phyloP scores from a whole-genome alignment of 2,797 vertebrate species.

The Psittacula derbiana region DNA sequence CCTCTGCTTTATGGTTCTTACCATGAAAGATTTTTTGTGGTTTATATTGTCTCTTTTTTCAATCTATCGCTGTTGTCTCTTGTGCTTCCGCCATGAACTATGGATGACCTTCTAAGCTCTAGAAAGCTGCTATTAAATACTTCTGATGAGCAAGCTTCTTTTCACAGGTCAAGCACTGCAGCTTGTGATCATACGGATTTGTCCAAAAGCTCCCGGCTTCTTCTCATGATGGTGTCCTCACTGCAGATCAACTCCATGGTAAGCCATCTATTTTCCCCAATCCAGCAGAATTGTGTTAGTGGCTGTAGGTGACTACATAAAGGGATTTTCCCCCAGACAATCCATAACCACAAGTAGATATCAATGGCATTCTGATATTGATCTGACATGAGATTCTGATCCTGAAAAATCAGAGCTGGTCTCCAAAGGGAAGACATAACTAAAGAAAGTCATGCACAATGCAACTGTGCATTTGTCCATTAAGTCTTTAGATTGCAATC shows the following conservation, averaged over 20 bases:
- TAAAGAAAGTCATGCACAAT: neutral
- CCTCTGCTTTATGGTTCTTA: neutral
- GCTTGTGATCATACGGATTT: neutral
- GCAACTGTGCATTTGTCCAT: neutral
- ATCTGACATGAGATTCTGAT: neutral
- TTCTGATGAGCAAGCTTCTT: neutral
- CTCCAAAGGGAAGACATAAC: neutral
- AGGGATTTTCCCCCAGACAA: neutral
- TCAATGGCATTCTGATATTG: neutral
- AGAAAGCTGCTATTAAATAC: neutral
- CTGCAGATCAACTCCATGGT: neutral
- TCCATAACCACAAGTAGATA: neutral
- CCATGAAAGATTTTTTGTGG: neutral
- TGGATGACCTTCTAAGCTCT: neutral
- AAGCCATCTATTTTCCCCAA: neutral
- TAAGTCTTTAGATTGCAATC: neutral
- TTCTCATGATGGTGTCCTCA: neutral
- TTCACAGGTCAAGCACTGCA: neutral
- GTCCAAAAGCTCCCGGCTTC: neutral
- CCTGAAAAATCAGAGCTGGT: neutral
- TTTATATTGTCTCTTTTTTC: neutral
- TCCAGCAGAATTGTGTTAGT: neutral
- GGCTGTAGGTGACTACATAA: neutral
- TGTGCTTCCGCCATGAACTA: neutral
- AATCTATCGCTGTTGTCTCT: neutral